phyloP scores from a whole-genome alignment of 1,140 invertebrate species.

The Forficula auricularia region DNA sequence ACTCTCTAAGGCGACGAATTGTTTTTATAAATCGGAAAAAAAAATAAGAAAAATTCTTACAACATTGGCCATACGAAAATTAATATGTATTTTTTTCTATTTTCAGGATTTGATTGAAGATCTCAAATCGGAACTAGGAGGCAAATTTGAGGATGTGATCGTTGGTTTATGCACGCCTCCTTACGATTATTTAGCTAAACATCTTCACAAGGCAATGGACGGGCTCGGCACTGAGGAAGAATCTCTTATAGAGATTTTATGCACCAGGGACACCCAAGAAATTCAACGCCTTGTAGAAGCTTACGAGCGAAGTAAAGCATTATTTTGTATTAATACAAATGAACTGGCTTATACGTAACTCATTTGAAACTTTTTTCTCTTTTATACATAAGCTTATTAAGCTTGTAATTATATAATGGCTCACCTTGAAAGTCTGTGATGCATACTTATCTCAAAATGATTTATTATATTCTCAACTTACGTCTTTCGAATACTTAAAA shows the following conservation, averaged over 20 bases:
- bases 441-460: too few relatives aligned
- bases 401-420: neutral
- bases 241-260: constrained; percentile 49
- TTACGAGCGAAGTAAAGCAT: constrained; percentile 42
- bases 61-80: too few relatives aligned
- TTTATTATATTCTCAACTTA: too few relatives aligned
- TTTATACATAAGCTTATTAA: neutral
- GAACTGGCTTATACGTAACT: neutral
- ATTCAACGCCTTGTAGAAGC: constrained; percentile 40
- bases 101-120: constrained; percentile 50
- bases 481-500: too few relatives aligned
- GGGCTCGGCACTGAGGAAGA: constrained; percentile 40
- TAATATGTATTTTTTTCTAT: too few relatives aligned
- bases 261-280: constrained; percentile 45
- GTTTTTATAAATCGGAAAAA: too few relatives aligned
- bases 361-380: neutral
- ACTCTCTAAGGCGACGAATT: too few relatives aligned
- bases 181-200: constrained; percentile 47
- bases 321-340: neutral
- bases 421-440: neutral
- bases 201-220: constrained; percentile 49
- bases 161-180: constrained; percentile 50
- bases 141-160: constrained; percentile 61
- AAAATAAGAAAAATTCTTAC: too few relatives aligned
- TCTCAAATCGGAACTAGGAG: constrained; percentile 53